A percentile compares a stretch with the other conserved stretches of the same genome.
Conservation (phyloP, 2,888 invertebrate genomes). For the Biston stratarius region DNA sequence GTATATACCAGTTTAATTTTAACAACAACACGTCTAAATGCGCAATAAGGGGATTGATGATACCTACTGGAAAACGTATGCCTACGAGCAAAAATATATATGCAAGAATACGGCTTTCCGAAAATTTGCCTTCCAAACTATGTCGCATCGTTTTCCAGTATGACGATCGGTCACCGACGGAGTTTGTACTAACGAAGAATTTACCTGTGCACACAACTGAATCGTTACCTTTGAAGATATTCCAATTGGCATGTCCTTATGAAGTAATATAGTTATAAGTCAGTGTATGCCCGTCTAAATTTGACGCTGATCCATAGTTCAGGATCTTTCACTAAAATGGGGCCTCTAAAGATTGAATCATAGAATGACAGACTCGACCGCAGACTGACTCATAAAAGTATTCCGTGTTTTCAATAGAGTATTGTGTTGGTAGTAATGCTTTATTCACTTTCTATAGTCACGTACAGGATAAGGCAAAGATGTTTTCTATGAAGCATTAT, state of each 20-base stretch:
- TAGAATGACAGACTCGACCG: conserved; percentile 52
- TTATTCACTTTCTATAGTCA: conserved; percentile 57
- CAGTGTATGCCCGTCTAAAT: conserved; percentile 45
- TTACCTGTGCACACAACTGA: too few relatives aligned
- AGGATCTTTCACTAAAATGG: conserved; percentile 56
- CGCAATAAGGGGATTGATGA: conserved; percentile 6
- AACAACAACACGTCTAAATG: conserved; percentile 35
- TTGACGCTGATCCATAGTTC: conserved; percentile 49
- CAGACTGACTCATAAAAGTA: conserved; percentile 59
- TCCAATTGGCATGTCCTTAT: too few relatives aligned
- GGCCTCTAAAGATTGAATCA: conserved; percentile 59
- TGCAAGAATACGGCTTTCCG: too few relatives aligned
- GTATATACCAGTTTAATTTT: conserved; percentile 35
- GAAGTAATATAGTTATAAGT: too few relatives aligned
- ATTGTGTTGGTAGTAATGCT: conserved; percentile 45
- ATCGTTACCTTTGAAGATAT: too few relatives aligned
- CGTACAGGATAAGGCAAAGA: conserved; percentile 47
- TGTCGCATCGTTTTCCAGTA: too few relatives aligned
- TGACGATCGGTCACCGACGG: too few relatives aligned
- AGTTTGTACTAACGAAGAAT: too few relatives aligned
- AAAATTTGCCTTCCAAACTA: too few relatives aligned
- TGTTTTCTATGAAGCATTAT: conserved; percentile 18
- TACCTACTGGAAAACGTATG: neutral
- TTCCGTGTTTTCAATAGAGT: conserved; percentile 36
- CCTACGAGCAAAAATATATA: too few relatives aligned